A percentile compares a stretch with the other conserved stretches of the same genome.
Evolutionary conservation across 2,113 vertebrate species (phyloP).

Genomic region (Tachysurus fulvidraco): DNA sequence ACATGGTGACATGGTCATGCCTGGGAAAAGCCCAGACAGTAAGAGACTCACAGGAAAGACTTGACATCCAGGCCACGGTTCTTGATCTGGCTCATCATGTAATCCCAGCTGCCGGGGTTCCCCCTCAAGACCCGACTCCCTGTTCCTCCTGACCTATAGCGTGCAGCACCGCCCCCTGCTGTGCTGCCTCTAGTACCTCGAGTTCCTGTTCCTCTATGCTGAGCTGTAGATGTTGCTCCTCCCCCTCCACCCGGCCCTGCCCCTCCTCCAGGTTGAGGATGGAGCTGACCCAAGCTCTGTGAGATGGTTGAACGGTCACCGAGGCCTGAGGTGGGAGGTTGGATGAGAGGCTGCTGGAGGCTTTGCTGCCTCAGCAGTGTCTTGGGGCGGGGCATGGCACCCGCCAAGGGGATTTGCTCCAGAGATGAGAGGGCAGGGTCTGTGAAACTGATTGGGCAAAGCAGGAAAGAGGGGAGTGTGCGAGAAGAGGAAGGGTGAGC

Average conservation of each 20-base stretch:
- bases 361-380: conserved; percentile 94
- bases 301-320: conserved; percentile 87
- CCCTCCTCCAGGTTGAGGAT: conserved; percentile 74
- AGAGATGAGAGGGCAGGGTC: conserved; percentile 89
- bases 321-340: conserved; percentile 80
- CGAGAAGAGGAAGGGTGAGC: conserved; percentile 65
- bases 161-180: conserved; percentile 80
- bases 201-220: conserved; percentile 64
- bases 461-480: conserved; percentile 71
- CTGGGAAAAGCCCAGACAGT: conserved; percentile 32
- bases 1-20: conserved; percentile 25
- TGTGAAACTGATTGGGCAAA: conserved; percentile 85
- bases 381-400: conserved; percentile 81
- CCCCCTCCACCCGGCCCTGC: conserved; percentile 75
- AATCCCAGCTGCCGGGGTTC: conserved; percentile 96
- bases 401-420: conserved; percentile 84
- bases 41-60: conserved; percentile 94
- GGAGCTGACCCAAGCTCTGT: conserved; percentile 94
- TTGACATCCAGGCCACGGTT: conserved; percentile 97
- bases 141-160: conserved; percentile 74
- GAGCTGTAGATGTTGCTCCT: conserved; percentile 66
- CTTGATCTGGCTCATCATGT: conserved; percentile 96
- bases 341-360: conserved; percentile 93
- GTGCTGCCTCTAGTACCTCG: conserved; percentile 72
- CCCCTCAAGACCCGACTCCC: conserved; percentile 77